Evolutionary conservation across 2,113 vertebrate genomes (phyloP).

Genomic region (Myxocyprinus asiaticus): DNA sequence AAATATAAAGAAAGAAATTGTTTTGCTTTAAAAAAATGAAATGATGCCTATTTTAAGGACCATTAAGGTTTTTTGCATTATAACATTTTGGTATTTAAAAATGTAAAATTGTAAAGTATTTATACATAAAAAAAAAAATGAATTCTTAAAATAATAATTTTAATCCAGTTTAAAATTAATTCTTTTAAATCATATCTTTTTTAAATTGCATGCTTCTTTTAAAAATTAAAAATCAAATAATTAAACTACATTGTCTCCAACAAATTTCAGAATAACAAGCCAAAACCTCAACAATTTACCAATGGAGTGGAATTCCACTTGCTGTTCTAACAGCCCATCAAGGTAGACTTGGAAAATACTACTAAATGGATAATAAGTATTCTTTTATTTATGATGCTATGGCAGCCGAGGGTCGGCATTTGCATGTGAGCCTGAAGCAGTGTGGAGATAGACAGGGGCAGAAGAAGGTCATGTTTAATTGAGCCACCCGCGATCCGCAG

Average conservation of each 20-base stretch:
- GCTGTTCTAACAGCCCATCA: conserved; percentile 73
- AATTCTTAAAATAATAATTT: too few species aligned
- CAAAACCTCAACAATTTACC: background rate
- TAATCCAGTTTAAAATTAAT: too few species aligned
- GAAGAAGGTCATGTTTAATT: conserved; percentile 88
- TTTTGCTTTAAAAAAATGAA: background rate
- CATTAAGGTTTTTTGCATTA: too few species aligned
- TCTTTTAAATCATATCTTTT: too few species aligned
- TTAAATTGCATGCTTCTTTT: too few species aligned
- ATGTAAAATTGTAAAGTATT: too few species aligned
- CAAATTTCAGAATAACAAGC: background rate
- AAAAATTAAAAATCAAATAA: too few species aligned
- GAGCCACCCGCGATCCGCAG: conserved; percentile 59
- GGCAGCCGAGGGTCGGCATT: conserved; percentile 83
- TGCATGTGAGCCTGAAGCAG: conserved; percentile 88
- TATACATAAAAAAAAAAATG: too few species aligned
- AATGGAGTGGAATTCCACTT: conserved; percentile 9
- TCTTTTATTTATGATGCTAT: conserved; percentile 86
- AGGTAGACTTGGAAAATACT: conserved; percentile 76
- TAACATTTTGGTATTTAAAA: too few species aligned
- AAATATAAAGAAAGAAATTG: background rate
- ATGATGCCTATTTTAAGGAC: too few species aligned
- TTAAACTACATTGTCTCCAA: too few species aligned
- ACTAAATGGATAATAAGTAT: conserved; percentile 88
- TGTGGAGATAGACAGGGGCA: conserved; percentile 82